Evolutionary conservation across 2,113 vertebrate species (phyloP).

Genomic region (Opisthocomus hoazin): DNA sequence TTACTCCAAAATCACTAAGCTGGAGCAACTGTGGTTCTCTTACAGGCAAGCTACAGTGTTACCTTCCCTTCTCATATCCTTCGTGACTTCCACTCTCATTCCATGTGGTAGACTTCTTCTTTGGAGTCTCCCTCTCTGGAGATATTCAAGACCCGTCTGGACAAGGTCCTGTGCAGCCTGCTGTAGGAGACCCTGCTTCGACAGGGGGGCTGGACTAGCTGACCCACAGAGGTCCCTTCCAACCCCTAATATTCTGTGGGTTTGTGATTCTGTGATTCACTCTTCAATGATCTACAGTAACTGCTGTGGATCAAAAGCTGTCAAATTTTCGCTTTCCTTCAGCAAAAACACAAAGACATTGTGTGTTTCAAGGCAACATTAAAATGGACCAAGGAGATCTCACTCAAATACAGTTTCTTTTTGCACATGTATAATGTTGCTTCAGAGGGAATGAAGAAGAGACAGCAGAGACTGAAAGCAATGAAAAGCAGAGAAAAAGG

Average conservation of each 20-base stretch:
- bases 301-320: not conserved
- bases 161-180: too few relatives aligned
- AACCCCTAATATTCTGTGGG: too few relatives aligned
- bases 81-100: not conserved
- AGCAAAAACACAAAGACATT: not conserved
- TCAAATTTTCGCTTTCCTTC: not conserved
- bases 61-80: not conserved
- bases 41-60: not conserved
- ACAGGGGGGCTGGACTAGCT: too few relatives aligned
- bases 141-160: too few relatives aligned
- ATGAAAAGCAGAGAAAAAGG: not conserved
- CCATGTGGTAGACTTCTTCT: not conserved
- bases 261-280: too few relatives aligned
- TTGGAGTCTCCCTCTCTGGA: too few relatives aligned
- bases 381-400: not conserved
- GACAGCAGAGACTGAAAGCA: not conserved
- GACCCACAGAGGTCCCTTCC: too few relatives aligned
- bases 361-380: not conserved
- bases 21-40: not conserved
- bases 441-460: not conserved
- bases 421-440: not conserved
- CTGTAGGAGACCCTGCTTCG: too few relatives aligned
- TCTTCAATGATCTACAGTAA: slow-evolving; percentile 3
- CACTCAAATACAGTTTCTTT: not conserved
- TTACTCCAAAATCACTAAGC: slow-evolving; percentile 11